Conservation (phyloP, 2,888 invertebrate genomes). For the Drosophila sordidula region DNA sequence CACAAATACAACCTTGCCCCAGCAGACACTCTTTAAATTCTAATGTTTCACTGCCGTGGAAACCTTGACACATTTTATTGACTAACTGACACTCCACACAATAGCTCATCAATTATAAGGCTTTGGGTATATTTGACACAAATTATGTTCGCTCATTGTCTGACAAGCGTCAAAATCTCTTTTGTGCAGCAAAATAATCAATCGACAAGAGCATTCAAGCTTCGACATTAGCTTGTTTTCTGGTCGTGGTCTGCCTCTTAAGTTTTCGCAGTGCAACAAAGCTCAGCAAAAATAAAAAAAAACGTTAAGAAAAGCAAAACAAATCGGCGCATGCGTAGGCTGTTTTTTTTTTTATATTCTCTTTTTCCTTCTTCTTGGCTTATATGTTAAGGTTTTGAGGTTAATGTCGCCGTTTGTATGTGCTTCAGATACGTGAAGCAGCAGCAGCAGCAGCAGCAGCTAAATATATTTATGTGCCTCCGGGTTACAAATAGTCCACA, state of each 20-base stretch:
- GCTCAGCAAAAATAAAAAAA: constrained; percentile 8
- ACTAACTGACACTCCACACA: constrained; percentile 17
- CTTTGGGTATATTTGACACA: constrained; percentile 38
- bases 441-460: constrained; percentile 7
- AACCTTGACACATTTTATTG: constrained; percentile 19
- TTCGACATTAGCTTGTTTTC: constrained; percentile 41
- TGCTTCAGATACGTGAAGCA: constrained; percentile 38
- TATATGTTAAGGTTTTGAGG: constrained; percentile 66
- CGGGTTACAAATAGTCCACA: constrained; percentile 49
- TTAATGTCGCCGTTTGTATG: constrained; percentile 76
- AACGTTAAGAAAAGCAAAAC: constrained; percentile 39
- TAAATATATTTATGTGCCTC: constrained; percentile 44
- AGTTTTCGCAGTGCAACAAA: constrained; percentile 43
- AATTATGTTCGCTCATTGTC: constrained; percentile 32
- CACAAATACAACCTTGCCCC: not conserved
- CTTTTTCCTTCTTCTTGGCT: constrained; percentile 39
- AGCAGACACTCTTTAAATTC: constrained; percentile 3
- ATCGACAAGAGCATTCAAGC: constrained; percentile 40
- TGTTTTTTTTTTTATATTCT: constrained; percentile 27
- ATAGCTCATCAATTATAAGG: constrained; percentile 32
- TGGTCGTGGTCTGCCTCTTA: constrained; percentile 19
- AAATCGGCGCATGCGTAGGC: constrained; percentile 65
- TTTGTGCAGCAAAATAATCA: constrained; percentile 9
- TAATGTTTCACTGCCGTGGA: constrained; percentile 6
- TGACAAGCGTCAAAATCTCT: constrained; percentile 11